Percentiles rank a stretch among this genome's conserved stretches.
Evolutionary conservation across 2,797 vertebrate species (phyloP).

Genomic region (Avahi laniger): DNA sequence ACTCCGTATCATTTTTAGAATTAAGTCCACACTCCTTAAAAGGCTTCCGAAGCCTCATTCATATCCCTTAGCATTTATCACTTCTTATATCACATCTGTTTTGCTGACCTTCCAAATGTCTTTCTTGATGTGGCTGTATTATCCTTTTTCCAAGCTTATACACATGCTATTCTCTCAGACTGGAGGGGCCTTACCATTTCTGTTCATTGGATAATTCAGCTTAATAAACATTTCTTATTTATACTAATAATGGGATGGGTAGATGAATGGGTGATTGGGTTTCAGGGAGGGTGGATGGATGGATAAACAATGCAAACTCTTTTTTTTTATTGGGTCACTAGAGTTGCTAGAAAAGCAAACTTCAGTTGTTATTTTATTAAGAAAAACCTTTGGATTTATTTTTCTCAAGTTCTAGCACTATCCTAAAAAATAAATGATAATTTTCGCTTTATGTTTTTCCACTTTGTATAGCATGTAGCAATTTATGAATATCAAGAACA

Average conservation of each 20-base stretch:
- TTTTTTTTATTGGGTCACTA: not conserved
- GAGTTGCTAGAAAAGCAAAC: not conserved
- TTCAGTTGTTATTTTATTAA: not conserved
- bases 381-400: conserved; percentile 33
- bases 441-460: conserved; percentile 50
- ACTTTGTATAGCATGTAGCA: conserved; percentile 20
- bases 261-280: not conserved
- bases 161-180: not conserved
- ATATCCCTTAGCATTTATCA: not conserved
- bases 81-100: not conserved
- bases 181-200: not conserved
- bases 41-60: not conserved
- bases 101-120: not conserved
- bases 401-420: not conserved
- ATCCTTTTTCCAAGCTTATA: not conserved
- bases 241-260: not conserved
- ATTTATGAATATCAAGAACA: conserved; percentile 63
- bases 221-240: conserved; percentile 30
- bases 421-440: conserved; percentile 33
- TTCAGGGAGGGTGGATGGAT: not conserved
- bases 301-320: not conserved
- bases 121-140: not conserved
- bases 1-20: not conserved
- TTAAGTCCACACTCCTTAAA: not conserved
- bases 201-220: not conserved